Percentiles rank a stretch among this genome's conserved stretches.
Conservation (phyloP, 2,888 invertebrate species). For the Bruchidius siliquastri region DNA sequence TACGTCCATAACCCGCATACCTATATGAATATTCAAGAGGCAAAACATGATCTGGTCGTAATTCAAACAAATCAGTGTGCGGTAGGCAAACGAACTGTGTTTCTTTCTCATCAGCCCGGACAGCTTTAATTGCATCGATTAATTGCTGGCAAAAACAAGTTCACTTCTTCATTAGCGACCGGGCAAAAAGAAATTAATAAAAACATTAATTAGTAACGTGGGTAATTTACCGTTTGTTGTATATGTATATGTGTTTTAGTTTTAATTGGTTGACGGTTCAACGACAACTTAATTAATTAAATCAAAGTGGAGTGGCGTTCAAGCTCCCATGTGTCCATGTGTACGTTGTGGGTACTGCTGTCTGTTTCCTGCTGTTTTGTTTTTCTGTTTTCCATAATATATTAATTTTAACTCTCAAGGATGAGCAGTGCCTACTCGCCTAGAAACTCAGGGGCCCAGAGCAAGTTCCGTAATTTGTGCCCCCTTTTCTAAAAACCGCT, state of each 20-base stretch:
- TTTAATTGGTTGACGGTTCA: neutral
- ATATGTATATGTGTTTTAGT: slow-evolving; percentile 4
- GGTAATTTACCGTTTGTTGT: slow-evolving; percentile 8
- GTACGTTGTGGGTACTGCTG: neutral
- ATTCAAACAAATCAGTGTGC: neutral
- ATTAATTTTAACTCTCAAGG: too few species aligned
- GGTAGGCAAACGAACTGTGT: neutral
- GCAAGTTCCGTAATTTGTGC: too few species aligned
- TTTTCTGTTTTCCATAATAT: too few species aligned
- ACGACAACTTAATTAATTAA: neutral
- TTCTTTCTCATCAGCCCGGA: neutral
- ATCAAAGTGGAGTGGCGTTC: neutral
- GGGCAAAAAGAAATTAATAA: slow-evolving; percentile 15
- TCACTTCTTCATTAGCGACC: neutral
- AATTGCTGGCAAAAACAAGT: neutral
- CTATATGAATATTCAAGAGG: neutral
- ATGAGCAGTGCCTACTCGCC: too few species aligned
- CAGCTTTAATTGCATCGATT: neutral
- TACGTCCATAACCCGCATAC: too few species aligned
- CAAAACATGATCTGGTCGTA: neutral
- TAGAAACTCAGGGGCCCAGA: too few species aligned
- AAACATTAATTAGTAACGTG: slow-evolving; percentile 15
- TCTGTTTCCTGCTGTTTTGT: too few species aligned
- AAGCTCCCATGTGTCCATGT: neutral
- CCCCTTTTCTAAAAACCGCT: too few species aligned